Conservation (phyloP, 1,140 invertebrate species). For the Araneus ventricosus region DNA sequence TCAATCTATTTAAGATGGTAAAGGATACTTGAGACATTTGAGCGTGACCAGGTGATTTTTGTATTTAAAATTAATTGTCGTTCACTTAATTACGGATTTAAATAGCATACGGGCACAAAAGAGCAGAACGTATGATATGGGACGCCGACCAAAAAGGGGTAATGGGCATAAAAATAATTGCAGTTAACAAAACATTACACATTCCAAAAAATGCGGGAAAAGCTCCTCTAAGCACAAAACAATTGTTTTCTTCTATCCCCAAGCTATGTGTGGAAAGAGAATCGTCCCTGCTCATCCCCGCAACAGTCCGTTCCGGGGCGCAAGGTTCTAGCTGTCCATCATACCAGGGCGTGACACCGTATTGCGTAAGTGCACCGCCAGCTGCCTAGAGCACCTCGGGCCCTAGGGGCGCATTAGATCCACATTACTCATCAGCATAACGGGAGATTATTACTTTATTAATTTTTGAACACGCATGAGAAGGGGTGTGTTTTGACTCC, state of each 20-base stretch:
- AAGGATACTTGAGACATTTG: no score
- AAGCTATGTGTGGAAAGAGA: background rate
- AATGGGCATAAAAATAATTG: no score
- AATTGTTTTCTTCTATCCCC: background rate
- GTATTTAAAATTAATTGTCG: no score
- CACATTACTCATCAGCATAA: constrained; percentile 75
- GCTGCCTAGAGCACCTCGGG: constrained; percentile 50
- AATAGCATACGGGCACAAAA: no score
- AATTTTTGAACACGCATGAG: constrained; percentile 72
- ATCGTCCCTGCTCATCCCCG: background rate
- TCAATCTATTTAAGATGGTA: no score
- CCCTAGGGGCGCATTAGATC: constrained; percentile 72
- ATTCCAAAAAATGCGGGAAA: no score
- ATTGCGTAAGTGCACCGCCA: constrained; percentile 70
- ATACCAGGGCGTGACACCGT: constrained; percentile 62
- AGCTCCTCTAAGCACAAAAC: background rate
- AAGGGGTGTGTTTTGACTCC: constrained; percentile 47
- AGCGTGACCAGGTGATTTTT: no score
- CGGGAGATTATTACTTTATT: constrained; percentile 74
- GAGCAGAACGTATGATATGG: no score
- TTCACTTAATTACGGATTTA: no score
- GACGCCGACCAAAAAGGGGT: no score
- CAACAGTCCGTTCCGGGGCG: constrained; percentile 24
- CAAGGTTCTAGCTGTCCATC: constrained; percentile 37
- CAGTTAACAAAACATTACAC: no score